A percentile compares a stretch with the other conserved stretches of the same genome.
Evolutionary conservation across 1,140 invertebrate genomes (phyloP).

Genomic region (Drosophila erecta): DNA sequence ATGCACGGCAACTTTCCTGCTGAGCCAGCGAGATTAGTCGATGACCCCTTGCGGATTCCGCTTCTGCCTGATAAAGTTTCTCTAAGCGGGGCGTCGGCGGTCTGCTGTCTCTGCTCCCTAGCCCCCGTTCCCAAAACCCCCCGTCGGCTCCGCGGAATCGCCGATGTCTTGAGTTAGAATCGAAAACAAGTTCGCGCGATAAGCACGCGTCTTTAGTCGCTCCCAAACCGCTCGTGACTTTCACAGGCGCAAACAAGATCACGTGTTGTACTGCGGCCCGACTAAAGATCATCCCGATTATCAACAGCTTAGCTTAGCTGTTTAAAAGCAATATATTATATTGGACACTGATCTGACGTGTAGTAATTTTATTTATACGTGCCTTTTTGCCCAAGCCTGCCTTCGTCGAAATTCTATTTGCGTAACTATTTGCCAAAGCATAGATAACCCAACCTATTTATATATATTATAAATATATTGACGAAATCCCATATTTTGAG

Average conservation of each 20-base stretch:
- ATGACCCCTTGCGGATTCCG: slow-evolving; percentile 55
- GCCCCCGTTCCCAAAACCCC: neutral
- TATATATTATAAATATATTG: neutral
- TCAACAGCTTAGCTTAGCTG: neutral
- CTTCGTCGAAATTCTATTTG: slow-evolving; percentile 14
- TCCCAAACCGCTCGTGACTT: slow-evolving; percentile 38
- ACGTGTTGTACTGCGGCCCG: slow-evolving; percentile 55
- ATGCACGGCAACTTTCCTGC: slow-evolving; percentile 22
- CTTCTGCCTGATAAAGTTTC: slow-evolving; percentile 55
- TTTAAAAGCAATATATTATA: slow-evolving; percentile 18
- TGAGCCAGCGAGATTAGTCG: slow-evolving; percentile 29
- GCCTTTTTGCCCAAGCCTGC: slow-evolving; percentile 17
- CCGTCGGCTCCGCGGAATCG: neutral
- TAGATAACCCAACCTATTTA: slow-evolving; percentile 24
- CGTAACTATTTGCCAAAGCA: slow-evolving; percentile 18
- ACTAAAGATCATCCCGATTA: slow-evolving; percentile 33
- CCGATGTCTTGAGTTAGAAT: slow-evolving; percentile 44
- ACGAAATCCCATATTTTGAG: neutral
- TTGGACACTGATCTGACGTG: slow-evolving; percentile 9
- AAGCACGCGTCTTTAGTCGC: slow-evolving; percentile 61
- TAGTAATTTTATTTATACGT: slow-evolving; percentile 10
- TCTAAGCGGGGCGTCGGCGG: slow-evolving; percentile 23
- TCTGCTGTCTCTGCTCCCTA: neutral
- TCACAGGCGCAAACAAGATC: slow-evolving; percentile 61
- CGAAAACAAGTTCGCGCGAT: slow-evolving; percentile 56